Percentiles rank a stretch among this genome's conserved stretches.
phyloP scores from a whole-genome alignment of 2,888 invertebrate genomes.

The Leucoptera coffeella region DNA sequence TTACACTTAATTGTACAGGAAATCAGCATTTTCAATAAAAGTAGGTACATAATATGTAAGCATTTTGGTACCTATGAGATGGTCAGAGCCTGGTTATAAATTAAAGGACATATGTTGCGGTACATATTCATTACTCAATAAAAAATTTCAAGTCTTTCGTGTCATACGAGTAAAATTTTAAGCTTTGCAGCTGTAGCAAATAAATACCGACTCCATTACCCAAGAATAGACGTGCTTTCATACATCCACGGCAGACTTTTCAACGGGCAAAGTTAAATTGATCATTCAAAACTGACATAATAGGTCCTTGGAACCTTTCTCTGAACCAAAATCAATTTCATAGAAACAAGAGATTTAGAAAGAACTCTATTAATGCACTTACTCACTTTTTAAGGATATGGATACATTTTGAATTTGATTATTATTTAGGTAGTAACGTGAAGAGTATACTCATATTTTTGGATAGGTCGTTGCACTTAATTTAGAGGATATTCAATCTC shows the following conservation, averaged over 20 bases:
- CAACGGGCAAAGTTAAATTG: constrained; percentile 22
- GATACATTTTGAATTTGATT: too few relatives aligned
- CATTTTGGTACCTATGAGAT: constrained; percentile 3
- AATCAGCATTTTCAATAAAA: too few relatives aligned
- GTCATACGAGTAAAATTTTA: neutral
- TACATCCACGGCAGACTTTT: constrained; percentile 1
- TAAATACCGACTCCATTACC: neutral
- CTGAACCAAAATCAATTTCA: constrained; percentile 8
- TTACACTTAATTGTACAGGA: too few relatives aligned
- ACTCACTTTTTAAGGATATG: too few relatives aligned
- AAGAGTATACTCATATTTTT: too few relatives aligned
- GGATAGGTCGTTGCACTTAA: too few relatives aligned
- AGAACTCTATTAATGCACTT: constrained; percentile 1
- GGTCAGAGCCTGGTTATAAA: neutral
- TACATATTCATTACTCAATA: too few relatives aligned
- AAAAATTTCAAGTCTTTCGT: neutral
- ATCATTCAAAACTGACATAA: constrained; percentile 26
- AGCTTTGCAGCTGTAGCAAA: neutral
- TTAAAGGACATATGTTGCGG: too few relatives aligned
- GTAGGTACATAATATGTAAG: too few relatives aligned
- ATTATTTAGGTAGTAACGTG: too few relatives aligned
- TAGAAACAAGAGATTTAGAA: neutral
- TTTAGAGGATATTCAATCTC: too few relatives aligned
- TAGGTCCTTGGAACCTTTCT: constrained; percentile 16
- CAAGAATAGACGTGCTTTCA: neutral